Percentiles rank a stretch among this genome's conserved stretches.
Evolutionary conservation across 1,140 invertebrate species (phyloP).

Genomic region (Anoplolepis gracilipes): DNA sequence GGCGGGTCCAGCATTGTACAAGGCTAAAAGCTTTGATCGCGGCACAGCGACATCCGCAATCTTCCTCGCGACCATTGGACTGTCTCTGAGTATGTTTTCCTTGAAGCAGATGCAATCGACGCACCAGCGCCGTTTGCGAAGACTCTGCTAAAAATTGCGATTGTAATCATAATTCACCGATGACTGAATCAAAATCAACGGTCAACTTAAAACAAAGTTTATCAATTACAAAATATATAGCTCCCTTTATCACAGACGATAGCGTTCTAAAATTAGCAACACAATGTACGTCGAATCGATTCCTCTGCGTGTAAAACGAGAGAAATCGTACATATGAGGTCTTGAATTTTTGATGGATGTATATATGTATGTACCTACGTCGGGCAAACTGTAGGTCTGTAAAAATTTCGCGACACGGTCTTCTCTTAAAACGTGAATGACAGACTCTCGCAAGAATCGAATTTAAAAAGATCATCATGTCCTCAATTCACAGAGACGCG

Average conservation of each 20-base stretch:
- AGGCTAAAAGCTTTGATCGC: constrained; percentile 66
- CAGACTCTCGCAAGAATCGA: neutral
- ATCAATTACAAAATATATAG: neutral
- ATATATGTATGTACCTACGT: neutral
- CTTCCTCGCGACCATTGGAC: constrained; percentile 80
- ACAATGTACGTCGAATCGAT: neutral
- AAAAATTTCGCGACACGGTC: neutral
- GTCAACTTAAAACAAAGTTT: constrained; percentile 7
- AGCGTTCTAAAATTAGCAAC: neutral
- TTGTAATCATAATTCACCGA: neutral
- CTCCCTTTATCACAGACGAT: neutral
- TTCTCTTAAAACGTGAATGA: neutral
- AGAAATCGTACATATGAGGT: neutral
- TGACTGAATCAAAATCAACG: neutral
- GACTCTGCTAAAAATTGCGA: constrained; percentile 11
- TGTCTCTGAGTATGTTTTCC: constrained; percentile 82
- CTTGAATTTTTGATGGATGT: neutral
- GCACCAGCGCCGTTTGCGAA: constrained; percentile 70
- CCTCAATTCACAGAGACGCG: constrained; percentile 17
- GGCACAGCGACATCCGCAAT: constrained; percentile 76
- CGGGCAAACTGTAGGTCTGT: neutral
- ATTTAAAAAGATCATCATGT: neutral
- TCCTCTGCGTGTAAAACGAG: neutral
- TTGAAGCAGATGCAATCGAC: constrained; percentile 81
- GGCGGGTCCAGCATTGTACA: constrained; percentile 69